A percentile compares a stretch with the other conserved stretches of the same genome.
phyloP scores from a whole-genome alignment of 2,113 vertebrate genomes.

The Heterocephalus glaber region DNA sequence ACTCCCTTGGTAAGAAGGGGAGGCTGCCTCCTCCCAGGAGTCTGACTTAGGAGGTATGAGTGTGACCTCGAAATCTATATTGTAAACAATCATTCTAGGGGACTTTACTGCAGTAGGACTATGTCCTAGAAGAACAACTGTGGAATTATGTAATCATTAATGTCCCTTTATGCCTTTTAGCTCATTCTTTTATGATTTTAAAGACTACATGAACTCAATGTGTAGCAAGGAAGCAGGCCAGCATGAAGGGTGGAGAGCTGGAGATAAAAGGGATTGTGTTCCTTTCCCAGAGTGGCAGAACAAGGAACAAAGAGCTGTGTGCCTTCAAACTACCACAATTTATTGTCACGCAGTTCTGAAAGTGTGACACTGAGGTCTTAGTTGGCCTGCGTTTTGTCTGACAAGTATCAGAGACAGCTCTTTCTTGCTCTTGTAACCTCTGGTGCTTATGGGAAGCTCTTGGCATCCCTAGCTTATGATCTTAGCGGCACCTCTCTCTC shows the following conservation, averaged over 20 bases:
- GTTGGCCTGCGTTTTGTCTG: neutral
- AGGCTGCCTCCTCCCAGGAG: neutral
- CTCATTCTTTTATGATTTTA: neutral
- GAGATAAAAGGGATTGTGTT: neutral
- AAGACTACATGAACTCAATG: neutral
- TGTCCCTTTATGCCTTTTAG: neutral
- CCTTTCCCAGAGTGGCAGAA: neutral
- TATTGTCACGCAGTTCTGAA: neutral
- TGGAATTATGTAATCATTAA: neutral
- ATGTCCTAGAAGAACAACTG: neutral
- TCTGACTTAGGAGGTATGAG: neutral
- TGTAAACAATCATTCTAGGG: neutral
- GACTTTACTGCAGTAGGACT: neutral
- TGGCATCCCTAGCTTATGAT: neutral
- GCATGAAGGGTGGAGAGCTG: neutral
- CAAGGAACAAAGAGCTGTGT: neutral
- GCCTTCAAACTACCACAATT: neutral
- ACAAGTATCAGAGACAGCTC: neutral
- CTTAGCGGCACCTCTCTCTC: too few species aligned
- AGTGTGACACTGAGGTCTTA: neutral
- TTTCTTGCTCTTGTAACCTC: neutral
- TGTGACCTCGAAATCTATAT: neutral
- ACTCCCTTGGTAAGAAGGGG: neutral
- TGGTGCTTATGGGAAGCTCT: neutral
- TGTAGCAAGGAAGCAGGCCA: neutral